Base-by-base conservation (phyloP, 2,797 vertebrate genomes). In the Neoniphon sammara region DNA sequence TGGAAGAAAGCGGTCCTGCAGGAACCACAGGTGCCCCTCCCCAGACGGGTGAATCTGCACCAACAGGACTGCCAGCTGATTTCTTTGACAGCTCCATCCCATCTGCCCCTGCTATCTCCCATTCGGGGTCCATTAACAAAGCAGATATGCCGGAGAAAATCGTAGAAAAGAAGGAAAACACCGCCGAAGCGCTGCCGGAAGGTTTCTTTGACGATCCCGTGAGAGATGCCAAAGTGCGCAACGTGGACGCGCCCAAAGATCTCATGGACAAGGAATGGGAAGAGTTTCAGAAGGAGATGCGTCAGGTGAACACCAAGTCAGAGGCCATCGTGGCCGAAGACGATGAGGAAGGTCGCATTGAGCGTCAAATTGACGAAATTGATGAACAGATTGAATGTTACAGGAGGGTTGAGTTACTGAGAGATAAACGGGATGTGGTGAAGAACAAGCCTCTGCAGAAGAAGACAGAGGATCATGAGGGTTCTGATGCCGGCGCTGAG, bases 261-360 rank as follows among this genome's bases (percentile, higher is more conserved):
- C 97, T 97, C 25, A 96, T 99, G 97, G 97, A 99, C 93, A 98
- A 97, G 84, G 98, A 99, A 86, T 99, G 97, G 97, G 98, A 99
- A 84, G 98, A 99, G 90, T 99, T 99, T 90, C 97, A 99, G 65
- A 99, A 98, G 87, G 98, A 96, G 88, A 98, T 99, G 71, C 93
- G 97, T 65, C 96, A 97, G 90, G 97, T 99, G 73, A 98, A 96
- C 93, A 99, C 92, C 0, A 96, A 97, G 56, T 99, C 98, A 1
- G 98, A 99, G 75, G 98, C 98, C 56, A 99, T 99, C 31, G 97
- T 99, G 42, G 98, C 97, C 0, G 97, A 97, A 91, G 98, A 99
- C 57, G 98, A 99, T 80, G 98, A 99, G 85, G 97, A 99, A 84
- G 97, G 96, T 0, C 96, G 98, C 1, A 70, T 99, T 44, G 98